Conservation (phyloP, 2,888 invertebrate genomes). For the Emesis castigata region DNA sequence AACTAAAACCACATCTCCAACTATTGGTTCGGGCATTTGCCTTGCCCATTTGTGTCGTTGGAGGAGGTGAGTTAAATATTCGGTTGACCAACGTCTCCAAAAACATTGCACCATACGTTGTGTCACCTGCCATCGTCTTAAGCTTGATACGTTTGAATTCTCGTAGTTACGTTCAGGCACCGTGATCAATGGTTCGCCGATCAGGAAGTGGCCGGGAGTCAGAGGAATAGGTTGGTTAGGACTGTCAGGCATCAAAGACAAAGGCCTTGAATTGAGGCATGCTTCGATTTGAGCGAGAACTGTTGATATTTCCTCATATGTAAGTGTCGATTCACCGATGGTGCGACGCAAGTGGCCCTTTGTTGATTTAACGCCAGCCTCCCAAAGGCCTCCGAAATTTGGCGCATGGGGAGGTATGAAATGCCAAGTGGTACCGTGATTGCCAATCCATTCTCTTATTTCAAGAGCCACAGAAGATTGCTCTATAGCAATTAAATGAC, state of each 20-base stretch:
- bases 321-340: background rate
- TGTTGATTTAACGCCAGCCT: background rate
- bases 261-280: background rate
- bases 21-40: too few species aligned
- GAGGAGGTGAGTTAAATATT: too few species aligned
- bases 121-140: too few species aligned
- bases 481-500: background rate
- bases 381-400: background rate
- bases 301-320: background rate
- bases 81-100: too few species aligned
- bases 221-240: background rate
- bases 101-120: too few species aligned
- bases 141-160: background rate
- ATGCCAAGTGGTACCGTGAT: background rate
- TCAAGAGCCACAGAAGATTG: background rate
- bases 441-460: background rate
- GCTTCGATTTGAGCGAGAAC: background rate
- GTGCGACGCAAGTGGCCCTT: background rate
- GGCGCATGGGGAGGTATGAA: background rate
- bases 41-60: too few species aligned
- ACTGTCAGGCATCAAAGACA: background rate
- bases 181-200: slow-evolving; percentile 22
- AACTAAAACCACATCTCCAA: too few species aligned
- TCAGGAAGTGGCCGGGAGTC: background rate
- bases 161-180: slow-evolving; percentile 27